Base-by-base conservation (phyloP, 92 coral and sea anemone species). In the Siderastrea radians region DNA sequence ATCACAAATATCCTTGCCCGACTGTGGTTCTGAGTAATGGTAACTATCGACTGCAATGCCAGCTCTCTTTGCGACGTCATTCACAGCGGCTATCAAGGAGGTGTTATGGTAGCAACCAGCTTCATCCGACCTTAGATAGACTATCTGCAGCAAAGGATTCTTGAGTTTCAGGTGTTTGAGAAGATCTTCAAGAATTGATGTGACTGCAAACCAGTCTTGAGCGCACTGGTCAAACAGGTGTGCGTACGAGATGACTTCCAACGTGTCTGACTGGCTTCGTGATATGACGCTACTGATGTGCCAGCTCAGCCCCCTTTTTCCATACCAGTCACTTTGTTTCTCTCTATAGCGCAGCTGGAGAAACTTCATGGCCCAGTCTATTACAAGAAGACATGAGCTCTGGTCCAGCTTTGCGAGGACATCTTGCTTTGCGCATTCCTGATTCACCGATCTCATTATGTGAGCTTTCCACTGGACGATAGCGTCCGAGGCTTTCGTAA, bases 281-380 rank as follows among this genome's bases (percentile, higher is more conserved):
- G 86, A 82, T 65, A 92, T 76, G 0, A 94, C 91, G 72, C 94
- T 84, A 71, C 89, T 92, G 53, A 94, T 92, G 69, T 94, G 97
- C 97, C 92, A 94, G 53, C 92, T 94, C 15, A 92, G 87, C 5
- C 94, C 95, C 58, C 97, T 74, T 62, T 94, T 92, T 2, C 95
- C 94, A 49, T 15, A 92, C 98, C 95, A 95, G 77, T 95, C 95
- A 45, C 78, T 75, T 80, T 95, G 93, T 77, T 95, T 95, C 57
- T 95, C 98, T 84, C 93, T 82, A 65, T 90, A 92, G 60, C 95
- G 93, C 67, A 90, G 70, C 91, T 94, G 98, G 70, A 92, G 78
- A 60, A 94, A 92, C 90, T 94, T 94, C 95, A 94, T 94, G 12
- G 95, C 98, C 98, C 95, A 94, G 78, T 94, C 98, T 93, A 92